A percentile compares a stretch with the other conserved stretches of the same genome.
phyloP scores from a whole-genome alignment of 2,113 vertebrate genomes.

The Vulpes lagopus region DNA sequence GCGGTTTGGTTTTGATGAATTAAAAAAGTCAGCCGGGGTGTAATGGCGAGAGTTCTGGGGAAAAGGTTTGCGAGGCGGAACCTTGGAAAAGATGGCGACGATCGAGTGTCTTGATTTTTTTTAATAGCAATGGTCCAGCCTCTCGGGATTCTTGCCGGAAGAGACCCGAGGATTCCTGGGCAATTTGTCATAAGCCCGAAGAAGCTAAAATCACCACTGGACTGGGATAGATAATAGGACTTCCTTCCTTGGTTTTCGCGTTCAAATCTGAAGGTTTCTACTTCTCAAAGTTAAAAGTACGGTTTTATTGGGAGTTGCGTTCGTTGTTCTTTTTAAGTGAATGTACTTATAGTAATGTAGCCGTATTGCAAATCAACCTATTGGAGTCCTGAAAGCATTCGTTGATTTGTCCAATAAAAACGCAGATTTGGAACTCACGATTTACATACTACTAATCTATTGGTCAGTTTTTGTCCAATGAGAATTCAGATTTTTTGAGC shows the following conservation, averaged over 20 bases:
- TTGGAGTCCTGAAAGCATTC: accelerated
- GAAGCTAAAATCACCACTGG: accelerated
- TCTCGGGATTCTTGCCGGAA: not conserved
- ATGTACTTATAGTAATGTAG: accelerated
- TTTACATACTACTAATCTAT: not conserved
- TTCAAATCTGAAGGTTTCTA: accelerated
- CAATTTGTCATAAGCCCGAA: accelerated
- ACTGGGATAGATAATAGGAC: not conserved
- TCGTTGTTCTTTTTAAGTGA: too few species aligned
- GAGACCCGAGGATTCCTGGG: accelerated
- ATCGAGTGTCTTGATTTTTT: not conserved
- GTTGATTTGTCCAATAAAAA: not conserved
- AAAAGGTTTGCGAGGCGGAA: not conserved
- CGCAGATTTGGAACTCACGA: not conserved
- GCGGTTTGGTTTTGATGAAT: too few species aligned
- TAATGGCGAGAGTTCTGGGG: not conserved
- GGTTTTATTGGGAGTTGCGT: not conserved
- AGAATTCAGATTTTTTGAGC: too few species aligned
- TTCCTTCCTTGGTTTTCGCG: not conserved
- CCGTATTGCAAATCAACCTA: not conserved
- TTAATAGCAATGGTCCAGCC: accelerated
- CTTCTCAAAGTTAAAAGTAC: not conserved
- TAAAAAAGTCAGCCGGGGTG: not conserved
- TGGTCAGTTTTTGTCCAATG: not conserved
- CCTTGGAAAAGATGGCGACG: not conserved